These are phyloP conservation scores for Tapirus indicus DNA, from an alignment of 2,797 vertebrate genomes.

Conservation along the genomic window DNA sequence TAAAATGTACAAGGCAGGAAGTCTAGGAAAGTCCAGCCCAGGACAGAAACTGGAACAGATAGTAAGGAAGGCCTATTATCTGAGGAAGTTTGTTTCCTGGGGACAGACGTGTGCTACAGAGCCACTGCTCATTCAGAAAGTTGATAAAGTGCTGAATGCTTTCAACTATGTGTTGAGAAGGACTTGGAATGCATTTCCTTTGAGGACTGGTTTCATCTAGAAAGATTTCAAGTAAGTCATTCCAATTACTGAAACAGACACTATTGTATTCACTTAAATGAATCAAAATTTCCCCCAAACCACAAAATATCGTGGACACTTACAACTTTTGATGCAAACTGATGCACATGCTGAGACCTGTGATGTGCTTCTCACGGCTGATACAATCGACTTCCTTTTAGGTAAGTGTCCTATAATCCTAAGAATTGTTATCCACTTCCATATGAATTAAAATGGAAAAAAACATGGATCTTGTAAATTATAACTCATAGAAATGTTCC, in stretches of 20 bases:
- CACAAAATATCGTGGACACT: background rate
- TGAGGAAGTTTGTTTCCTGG: background rate
- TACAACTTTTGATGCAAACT: background rate
- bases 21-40: background rate
- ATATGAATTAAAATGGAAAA: slow-evolving; percentile 60
- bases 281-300: background rate
- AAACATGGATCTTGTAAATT: slow-evolving; percentile 71
- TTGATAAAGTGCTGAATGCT: background rate
- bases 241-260: background rate
- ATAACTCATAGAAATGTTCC: slow-evolving; percentile 68
- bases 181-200: background rate
- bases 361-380: background rate
- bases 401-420: background rate
- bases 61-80: background rate
- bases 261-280: background rate
- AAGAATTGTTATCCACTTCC: slow-evolving; percentile 31
- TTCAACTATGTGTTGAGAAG: background rate
- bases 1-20: background rate
- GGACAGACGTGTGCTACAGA: background rate
- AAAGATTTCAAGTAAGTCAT: slow-evolving; percentile 47
- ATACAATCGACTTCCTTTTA: slow-evolving; percentile 19
- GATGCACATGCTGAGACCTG: background rate
- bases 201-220: slow-evolving; percentile 27
- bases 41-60: background rate
- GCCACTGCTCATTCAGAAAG: slow-evolving; percentile 1